These are phyloP conservation scores for Macrosiphum euphorbiae DNA, from an alignment of 2,888 invertebrate species.

Conservation along the genomic window DNA sequence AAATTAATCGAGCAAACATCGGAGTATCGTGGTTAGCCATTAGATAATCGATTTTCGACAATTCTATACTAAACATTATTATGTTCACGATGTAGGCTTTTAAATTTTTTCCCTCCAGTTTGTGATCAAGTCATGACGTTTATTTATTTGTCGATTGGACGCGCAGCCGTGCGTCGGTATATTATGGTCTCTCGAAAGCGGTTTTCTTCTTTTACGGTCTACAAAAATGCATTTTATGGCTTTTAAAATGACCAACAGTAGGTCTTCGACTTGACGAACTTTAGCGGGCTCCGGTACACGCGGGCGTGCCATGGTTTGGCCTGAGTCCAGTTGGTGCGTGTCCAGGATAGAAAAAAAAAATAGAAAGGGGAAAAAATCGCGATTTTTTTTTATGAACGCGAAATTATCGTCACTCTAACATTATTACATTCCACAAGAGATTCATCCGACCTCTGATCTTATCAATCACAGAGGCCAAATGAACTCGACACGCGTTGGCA, in stretches of 20 bases:
- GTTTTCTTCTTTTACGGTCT: neutral
- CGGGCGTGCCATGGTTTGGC: slow-evolving; percentile 50
- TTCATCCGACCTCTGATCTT: slow-evolving; percentile 54
- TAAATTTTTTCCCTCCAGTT: neutral
- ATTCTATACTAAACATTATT: neutral
- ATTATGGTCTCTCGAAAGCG: neutral
- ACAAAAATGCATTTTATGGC: slow-evolving; percentile 48
- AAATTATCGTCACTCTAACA: slow-evolving; percentile 53
- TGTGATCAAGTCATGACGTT: neutral
- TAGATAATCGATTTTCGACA: neutral
- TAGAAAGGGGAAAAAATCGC: slow-evolving; percentile 18
- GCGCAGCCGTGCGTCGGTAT: neutral
- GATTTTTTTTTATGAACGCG: slow-evolving; percentile 32
- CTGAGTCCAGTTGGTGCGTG: slow-evolving; percentile 33
- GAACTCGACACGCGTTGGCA: slow-evolving; percentile 61
- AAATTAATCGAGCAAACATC: neutral
- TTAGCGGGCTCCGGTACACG: slow-evolving; percentile 16
- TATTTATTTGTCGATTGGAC: neutral
- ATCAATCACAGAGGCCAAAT: slow-evolving; percentile 54
- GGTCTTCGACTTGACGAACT: slow-evolving; percentile 48
- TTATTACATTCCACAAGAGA: slow-evolving; percentile 55
- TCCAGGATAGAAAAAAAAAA: neutral
- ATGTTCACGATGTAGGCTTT: neutral
- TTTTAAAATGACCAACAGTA: slow-evolving; percentile 61
- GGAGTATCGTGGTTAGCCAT: neutral